Evolutionary conservation across 2,797 vertebrate genomes (phyloP).

Genomic region (Trachops cirrhosus): DNA sequence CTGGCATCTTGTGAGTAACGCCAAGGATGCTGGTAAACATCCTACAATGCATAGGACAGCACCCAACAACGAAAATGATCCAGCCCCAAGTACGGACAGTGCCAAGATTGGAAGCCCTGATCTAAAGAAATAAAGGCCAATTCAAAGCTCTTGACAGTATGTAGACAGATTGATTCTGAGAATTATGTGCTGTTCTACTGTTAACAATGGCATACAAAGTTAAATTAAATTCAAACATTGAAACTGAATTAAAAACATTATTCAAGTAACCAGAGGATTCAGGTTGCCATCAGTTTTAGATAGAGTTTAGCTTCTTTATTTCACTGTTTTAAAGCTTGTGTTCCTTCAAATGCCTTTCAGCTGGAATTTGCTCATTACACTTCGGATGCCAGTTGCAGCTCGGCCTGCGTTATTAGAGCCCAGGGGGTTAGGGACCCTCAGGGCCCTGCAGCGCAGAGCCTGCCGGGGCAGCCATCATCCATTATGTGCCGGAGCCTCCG

Average conservation of each 20-base stretch:
- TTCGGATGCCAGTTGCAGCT: not conserved
- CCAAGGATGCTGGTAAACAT: not conserved
- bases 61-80: not conserved
- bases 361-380: not conserved
- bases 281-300: not conserved
- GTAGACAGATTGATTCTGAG: not conserved
- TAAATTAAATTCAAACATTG: not conserved
- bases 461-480: not conserved
- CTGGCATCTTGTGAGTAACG: not conserved
- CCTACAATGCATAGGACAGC: not conserved
- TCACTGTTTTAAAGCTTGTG: not conserved
- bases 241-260: not conserved
- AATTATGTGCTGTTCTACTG: not conserved
- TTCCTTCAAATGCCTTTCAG: not conserved
- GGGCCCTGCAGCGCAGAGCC: not conserved
- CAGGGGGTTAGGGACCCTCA: not conserved
- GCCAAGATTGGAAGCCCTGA: fast-evolving
- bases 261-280: not conserved
- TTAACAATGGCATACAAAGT: not conserved
- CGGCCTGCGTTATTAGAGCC: not conserved
- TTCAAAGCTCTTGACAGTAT: not conserved
- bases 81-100: not conserved
- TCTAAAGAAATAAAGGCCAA: not conserved
- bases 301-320: not conserved
- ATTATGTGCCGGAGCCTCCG: not conserved